phyloP scores from a whole-genome alignment of 2,797 vertebrate species.

The Loriculus beryllinus region DNA sequence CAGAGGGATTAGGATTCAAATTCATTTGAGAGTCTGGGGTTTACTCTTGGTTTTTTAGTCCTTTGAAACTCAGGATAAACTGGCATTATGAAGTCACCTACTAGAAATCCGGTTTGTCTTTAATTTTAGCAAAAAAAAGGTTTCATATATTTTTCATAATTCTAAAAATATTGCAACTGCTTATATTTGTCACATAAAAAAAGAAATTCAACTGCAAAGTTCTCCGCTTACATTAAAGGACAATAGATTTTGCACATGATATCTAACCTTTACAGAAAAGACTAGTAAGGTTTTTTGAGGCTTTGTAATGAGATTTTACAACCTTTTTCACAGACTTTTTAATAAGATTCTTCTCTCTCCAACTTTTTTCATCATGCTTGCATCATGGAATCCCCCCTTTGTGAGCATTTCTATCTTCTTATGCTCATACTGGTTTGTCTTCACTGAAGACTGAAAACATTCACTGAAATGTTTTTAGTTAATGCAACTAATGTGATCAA shows the following conservation, averaged over 20 bases:
- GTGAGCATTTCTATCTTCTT: not conserved
- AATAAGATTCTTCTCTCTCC: not conserved
- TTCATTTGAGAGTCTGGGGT: not conserved
- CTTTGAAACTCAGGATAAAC: not conserved
- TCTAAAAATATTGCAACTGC: not conserved
- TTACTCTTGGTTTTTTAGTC: not conserved
- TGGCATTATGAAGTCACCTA: not conserved
- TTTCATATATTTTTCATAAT: not conserved
- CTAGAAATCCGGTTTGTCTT: not conserved
- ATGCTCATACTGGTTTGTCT: not conserved
- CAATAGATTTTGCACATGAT: not conserved
- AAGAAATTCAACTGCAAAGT: not conserved
- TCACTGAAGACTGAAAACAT: too few relatives aligned
- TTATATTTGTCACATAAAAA: not conserved
- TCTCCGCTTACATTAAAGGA: not conserved
- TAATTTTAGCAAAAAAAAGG: not conserved
- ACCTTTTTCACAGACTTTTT: not conserved
- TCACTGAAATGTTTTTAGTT: not conserved
- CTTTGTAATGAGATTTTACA: not conserved
- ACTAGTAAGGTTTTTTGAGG: not conserved
- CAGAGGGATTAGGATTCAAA: not conserved
- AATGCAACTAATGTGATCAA: not conserved
- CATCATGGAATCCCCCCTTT: not conserved
- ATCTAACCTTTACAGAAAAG: conserved; percentile 14
- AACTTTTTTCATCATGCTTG: not conserved